Evolutionary conservation across 2,797 vertebrate genomes (phyloP), one percentile per base, ranked within the genome.

Genomic region (Pseudocheirus occidentalis): DNA sequence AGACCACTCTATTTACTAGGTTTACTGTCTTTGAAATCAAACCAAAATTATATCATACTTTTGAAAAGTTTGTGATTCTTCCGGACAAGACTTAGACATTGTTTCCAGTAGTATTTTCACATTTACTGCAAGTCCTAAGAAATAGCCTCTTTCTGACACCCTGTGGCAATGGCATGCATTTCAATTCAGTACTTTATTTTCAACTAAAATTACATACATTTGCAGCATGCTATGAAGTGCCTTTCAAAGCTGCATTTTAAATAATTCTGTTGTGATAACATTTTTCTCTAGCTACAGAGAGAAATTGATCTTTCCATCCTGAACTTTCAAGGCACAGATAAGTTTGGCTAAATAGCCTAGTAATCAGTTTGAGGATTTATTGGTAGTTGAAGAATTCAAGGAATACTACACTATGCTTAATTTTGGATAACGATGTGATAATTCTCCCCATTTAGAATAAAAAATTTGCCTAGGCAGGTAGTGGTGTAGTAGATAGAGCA

Each of bases 281-380:
- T 59, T 52, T 93, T 96, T 73, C 95, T 93, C 31, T 90, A 95
- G 59, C 57, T 57, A 40, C 90, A 46, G 55, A 95, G 66, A 93
- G 92, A 91, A 93, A 56, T 87, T 97, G 96, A 95, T 96, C 94
- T 97, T 96, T 96, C 92, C 59, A 91, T 59, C 54, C 53, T 52
- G 40, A 90, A 90, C 18, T 18, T 92, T 92, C 18, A 1, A 92
- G 54, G 56, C 24, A 54, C 11, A 58, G 46, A 91, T 73, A 12
- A 89, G 59, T 62, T n/a, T 92, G 59, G 55, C 91, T 93, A 95
- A 50, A 13, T 55, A 5, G 21, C 92, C 92, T 73, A 27, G 29
- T 27, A 62, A 31, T 91, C 50, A 13, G 1, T 96, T 92, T 54
- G 40, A 53, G 89, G 92, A 31, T 90, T 90, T 66, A 52, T 81